Base-by-base conservation (phyloP, 1,140 invertebrate species). In the Samia ricini region DNA sequence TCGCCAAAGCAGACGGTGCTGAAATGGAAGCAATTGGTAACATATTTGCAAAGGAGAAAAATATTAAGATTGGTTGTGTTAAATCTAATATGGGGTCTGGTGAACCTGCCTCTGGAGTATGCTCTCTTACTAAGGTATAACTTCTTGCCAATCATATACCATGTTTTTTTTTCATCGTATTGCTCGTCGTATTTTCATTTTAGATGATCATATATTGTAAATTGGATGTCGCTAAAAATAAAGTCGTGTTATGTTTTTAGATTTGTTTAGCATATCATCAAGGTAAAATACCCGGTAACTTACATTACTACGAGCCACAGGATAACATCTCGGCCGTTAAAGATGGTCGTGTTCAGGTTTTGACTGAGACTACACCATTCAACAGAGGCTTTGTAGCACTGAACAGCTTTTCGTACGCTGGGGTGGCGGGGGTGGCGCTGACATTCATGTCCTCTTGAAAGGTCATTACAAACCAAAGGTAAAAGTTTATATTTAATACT, bases 361-460 rank as follows among this genome's bases (percentile, higher is more conserved):
- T 99, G 0, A 91, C 94, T 54, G 93, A 92, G 94, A 52, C 93
- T 92, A 26, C 92, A 93, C 2, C 22, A 5, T 97, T 96, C 93
- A 94, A 95, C 52, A 96, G 96, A 19, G 95, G 96, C 15, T 91
- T 96, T 23, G 93, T 95, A 23, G 97, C 93, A 2, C 72, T 99
- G 0, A 99, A 98, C 83, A 98, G 96, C 0, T 99, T 99, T 85
- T 98, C 98, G 19, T 99, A 98, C 86, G 97, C 97, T 56, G 98
- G 98, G 23, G n/a, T n/a, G n/a, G n/a, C n/a, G n/a, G n/a, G n/a
- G n/a, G 33, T 15, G 33, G 33, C 1, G 95, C 97, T 2, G 99
- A 99, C 87, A 96, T 96, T 2, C 98, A 99, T 82, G 90, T 96
- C 0, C 87, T 99, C 21, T 87, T 99, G 0, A 94, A 94, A 71